Conservation (phyloP, 37 sponge, comb jelly and placozoan genomes). For the Haliclona indistincta region DNA sequence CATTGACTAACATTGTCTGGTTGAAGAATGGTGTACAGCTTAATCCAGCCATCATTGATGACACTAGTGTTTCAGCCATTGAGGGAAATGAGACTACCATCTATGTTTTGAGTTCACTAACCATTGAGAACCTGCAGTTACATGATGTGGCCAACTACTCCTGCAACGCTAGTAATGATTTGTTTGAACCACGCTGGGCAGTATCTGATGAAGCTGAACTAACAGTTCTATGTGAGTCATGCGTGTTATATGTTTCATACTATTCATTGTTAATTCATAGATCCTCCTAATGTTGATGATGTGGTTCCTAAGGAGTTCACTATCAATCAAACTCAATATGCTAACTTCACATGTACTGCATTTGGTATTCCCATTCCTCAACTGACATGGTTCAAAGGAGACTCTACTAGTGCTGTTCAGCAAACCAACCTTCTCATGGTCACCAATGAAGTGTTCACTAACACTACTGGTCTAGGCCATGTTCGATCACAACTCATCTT, state of each 20-base stretch:
- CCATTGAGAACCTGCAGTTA: neutral
- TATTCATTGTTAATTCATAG: no score
- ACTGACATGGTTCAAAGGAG: neutral
- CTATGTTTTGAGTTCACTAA: neutral
- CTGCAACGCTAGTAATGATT: constrained; percentile 4
- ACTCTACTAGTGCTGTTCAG: neutral
- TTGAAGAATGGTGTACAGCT: neutral
- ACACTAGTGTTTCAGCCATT: neutral
- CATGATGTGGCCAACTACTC: constrained; percentile 8
- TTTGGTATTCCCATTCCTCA: constrained; percentile 2
- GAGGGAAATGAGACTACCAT: neutral
- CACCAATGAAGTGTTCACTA: neutral
- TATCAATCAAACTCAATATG: constrained; percentile 2
- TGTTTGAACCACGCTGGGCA: neutral
- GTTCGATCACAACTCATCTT: neutral
- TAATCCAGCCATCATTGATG: neutral
- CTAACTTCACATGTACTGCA: neutral
- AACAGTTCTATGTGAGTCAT: constrained; percentile 1
- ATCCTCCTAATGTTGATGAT: constrained; percentile 8
- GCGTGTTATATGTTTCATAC: no score
- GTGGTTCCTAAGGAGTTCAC: neutral
- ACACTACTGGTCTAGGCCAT: neutral
- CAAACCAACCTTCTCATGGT: neutral
- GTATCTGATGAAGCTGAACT: neutral
- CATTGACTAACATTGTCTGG: neutral